These are phyloP conservation scores for Pemphigus obesinymphae DNA, from an alignment of 1,140 invertebrate species.

Conservation along the genomic window DNA sequence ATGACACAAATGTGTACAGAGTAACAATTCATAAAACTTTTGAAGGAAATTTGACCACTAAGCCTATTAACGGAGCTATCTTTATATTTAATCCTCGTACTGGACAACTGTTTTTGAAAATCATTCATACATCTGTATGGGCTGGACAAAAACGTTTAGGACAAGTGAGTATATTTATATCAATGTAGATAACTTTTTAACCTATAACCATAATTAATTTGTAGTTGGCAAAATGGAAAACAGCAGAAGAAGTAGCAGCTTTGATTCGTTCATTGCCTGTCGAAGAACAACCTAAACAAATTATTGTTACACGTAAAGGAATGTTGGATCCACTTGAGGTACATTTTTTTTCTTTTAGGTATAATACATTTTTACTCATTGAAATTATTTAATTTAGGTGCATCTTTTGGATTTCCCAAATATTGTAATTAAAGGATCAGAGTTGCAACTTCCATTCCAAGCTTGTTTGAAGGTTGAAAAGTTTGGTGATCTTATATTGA, in stretches of 20 bases:
- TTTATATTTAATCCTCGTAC: conserved; percentile 99
- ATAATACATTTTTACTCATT: background rate
- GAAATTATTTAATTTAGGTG: conserved; percentile 55
- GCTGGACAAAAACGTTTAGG: conserved; percentile 93
- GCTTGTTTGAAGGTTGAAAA: conserved; percentile 98
- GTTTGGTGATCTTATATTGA: conserved; percentile 97
- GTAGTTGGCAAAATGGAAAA: conserved; percentile 92
- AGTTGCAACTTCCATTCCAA: conserved; percentile 98
- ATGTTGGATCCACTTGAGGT: conserved; percentile 98
- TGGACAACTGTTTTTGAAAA: conserved; percentile 98
- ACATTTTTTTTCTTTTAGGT: conserved; percentile 13
- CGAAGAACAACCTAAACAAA: conserved; percentile 99
- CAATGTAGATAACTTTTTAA: background rate
- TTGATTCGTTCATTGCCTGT: conserved; percentile 97
- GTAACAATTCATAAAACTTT: conserved; percentile 99
- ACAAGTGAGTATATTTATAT: conserved; percentile 53
- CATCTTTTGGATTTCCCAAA: conserved; percentile 99
- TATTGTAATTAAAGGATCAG: conserved; percentile 98
- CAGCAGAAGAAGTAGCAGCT: conserved; percentile 99
- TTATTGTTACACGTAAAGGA: conserved; percentile 98
- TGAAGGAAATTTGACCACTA: conserved; percentile 98
- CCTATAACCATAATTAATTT: background rate
- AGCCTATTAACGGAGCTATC: conserved; percentile 99
- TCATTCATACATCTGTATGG: conserved; percentile 99
- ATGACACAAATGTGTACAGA: conserved; percentile 98